phyloP scores from a whole-genome alignment of 2,888 invertebrate genomes.

The Spatulosminthurus flaviceps region DNA sequence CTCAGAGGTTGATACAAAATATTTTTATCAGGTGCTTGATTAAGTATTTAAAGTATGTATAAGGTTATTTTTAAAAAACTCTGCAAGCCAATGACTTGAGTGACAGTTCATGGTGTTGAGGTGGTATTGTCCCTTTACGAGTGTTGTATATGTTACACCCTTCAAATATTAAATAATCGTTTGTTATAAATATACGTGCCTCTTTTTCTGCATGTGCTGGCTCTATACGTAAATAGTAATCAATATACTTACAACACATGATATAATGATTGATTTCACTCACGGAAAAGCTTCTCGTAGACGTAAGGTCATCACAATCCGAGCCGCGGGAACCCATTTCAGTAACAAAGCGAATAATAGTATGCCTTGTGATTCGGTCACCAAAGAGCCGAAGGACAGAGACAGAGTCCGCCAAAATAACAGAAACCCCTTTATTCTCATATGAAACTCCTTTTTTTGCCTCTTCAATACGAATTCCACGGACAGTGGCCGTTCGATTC shows the following conservation, averaged over 20 bases:
- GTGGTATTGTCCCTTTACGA: too few species aligned
- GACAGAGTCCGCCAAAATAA: slow-evolving; percentile 72
- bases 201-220: too few species aligned
- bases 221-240: too few species aligned
- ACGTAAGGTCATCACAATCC: slow-evolving; percentile 61
- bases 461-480: slow-evolving; percentile 61
- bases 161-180: too few species aligned
- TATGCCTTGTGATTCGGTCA: slow-evolving; percentile 73
- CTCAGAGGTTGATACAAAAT: too few species aligned
- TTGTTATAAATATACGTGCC: too few species aligned
- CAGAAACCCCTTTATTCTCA: slow-evolving; percentile 73
- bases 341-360: slow-evolving; percentile 65
- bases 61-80: too few species aligned
- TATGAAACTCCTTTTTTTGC: slow-evolving; percentile 60
- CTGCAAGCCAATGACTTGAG: too few species aligned
- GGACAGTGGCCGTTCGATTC: slow-evolving; percentile 51
- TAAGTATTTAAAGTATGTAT: too few species aligned
- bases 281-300: slow-evolving; percentile 59
- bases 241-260: background rate
- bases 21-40: too few species aligned
- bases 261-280: slow-evolving; percentile 22
- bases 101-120: too few species aligned
- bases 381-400: slow-evolving; percentile 80
- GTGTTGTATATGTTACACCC: too few species aligned
- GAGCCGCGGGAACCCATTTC: slow-evolving; percentile 55